Evolutionary conservation across 2,888 invertebrate species (phyloP).

Genomic region (Parnassius mnemosyne): DNA sequence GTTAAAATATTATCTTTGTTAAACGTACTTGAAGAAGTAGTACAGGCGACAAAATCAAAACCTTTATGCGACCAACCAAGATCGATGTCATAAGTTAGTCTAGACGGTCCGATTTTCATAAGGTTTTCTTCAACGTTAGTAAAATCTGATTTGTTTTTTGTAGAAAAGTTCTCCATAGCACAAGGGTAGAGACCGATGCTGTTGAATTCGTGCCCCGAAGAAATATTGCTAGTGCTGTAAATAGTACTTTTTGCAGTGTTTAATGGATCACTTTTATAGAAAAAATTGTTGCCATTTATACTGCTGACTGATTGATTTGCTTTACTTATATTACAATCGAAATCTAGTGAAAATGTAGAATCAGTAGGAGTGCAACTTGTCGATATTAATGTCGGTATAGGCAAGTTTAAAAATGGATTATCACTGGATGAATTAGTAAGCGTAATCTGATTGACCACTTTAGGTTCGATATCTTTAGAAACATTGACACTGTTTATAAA

Average conservation of each 20-base stretch:
- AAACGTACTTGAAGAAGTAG: constrained; percentile 57
- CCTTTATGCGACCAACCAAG: constrained; percentile 76
- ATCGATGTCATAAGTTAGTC: constrained; percentile 73
- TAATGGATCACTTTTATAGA: constrained; percentile 71
- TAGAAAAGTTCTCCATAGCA: constrained; percentile 71
- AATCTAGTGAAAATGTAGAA: constrained; percentile 61
- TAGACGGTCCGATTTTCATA: constrained; percentile 72
- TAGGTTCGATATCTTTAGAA: constrained; percentile 43
- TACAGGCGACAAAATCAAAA: constrained; percentile 69
- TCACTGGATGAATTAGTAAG: constrained; percentile 50
- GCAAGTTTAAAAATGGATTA: constrained; percentile 67
- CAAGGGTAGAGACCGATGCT: constrained; percentile 71
- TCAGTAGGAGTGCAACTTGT: constrained; percentile 58
- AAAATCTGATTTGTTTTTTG: constrained; percentile 68
- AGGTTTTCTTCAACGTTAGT: constrained; percentile 68
- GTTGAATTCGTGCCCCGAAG: constrained; percentile 70
- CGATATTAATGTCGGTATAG: constrained; percentile 61
- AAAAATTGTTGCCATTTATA: constrained; percentile 58
- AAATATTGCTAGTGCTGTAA: constrained; percentile 71
- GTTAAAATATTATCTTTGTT: constrained; percentile 67
- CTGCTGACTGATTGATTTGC: constrained; percentile 53
- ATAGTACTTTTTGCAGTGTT: constrained; percentile 64
- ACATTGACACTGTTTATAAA: constrained; percentile 40
- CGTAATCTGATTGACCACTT: constrained; percentile 39
- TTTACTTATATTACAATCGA: constrained; percentile 66